Conservation (phyloP, 2,888 invertebrate species). For the Hemistola chrysoprasaria region DNA sequence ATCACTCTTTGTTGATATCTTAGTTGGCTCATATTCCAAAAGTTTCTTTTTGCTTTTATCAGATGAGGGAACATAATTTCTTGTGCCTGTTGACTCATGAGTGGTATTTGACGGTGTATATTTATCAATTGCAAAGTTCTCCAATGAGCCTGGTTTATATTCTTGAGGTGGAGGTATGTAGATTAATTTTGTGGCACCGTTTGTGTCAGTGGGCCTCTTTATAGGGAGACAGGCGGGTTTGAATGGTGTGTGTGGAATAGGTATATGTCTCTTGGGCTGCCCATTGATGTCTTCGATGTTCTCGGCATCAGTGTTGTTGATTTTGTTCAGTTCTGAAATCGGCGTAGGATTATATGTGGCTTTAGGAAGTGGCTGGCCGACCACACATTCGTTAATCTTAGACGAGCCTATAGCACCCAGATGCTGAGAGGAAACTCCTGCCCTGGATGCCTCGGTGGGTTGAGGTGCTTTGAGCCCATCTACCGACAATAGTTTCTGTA, state of each 20-base stretch:
- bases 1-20: slow-evolving; percentile 54
- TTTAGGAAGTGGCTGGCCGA: slow-evolving; percentile 61
- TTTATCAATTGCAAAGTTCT: slow-evolving; percentile 57
- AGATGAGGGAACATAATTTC: slow-evolving; percentile 71
- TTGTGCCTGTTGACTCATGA: slow-evolving; percentile 43
- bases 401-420: slow-evolving; percentile 10
- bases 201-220: slow-evolving; percentile 59
- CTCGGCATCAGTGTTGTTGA: slow-evolving; percentile 53
- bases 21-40: slow-evolving; percentile 70
- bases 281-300: slow-evolving; percentile 55
- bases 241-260: slow-evolving; percentile 76
- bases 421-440: slow-evolving; percentile 36
- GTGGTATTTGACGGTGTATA: slow-evolving; percentile 65
- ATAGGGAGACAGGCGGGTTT: slow-evolving; percentile 65
- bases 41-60: slow-evolving; percentile 70
- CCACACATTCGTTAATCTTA: slow-evolving; percentile 33
- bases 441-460: slow-evolving; percentile 59
- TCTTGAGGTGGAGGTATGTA: slow-evolving; percentile 64
- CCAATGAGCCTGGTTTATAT: slow-evolving; percentile 66
- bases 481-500: slow-evolving; percentile 83
- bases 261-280: slow-evolving; percentile 71
- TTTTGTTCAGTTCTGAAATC: slow-evolving; percentile 82
- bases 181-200: slow-evolving; percentile 61
- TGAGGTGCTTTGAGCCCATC: slow-evolving; percentile 84
- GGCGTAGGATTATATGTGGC: slow-evolving; percentile 85